Evolutionary conservation across 2,888 invertebrate species (phyloP).

Genomic region (Nomada flava): DNA sequence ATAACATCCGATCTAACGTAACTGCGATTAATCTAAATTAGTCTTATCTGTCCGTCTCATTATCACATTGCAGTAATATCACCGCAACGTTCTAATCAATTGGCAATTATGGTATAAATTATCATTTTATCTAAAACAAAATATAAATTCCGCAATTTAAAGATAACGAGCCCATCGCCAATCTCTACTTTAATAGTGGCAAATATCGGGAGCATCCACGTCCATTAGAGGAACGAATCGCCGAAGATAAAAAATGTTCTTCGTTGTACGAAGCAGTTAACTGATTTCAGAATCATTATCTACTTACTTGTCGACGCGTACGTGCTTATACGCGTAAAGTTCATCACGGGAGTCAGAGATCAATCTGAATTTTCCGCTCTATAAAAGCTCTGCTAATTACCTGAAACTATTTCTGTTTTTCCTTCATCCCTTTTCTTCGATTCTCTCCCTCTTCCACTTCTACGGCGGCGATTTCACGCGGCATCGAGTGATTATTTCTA

Average conservation of each 20-base stretch:
- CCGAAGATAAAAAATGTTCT: not conserved
- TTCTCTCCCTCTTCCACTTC: not conserved
- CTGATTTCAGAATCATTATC: constrained; percentile 34
- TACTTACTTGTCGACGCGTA: not conserved
- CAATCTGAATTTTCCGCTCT: constrained; percentile 21
- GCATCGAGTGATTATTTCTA: not conserved
- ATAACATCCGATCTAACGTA: not conserved
- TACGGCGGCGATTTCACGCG: not conserved
- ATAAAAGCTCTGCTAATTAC: constrained; percentile 31
- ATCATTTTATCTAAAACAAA: not conserved
- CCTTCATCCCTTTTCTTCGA: not conserved
- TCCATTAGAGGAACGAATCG: not conserved
- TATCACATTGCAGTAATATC: not conserved
- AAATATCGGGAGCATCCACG: not conserved
- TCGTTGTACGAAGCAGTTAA: constrained; percentile 16
- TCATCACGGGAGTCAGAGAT: constrained; percentile 32
- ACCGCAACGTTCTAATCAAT: not conserved
- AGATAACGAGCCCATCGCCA: too few species aligned
- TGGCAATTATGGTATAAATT: not conserved
- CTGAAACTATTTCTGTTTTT: not conserved
- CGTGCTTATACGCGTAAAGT: constrained; percentile 1
- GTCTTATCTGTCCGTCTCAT: not conserved
- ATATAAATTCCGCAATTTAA: not conserved
- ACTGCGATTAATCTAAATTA: not conserved
- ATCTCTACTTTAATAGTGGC: not conserved